phyloP scores from a whole-genome alignment of 2,888 invertebrate genomes.

The Bedellia somnulentella region DNA sequence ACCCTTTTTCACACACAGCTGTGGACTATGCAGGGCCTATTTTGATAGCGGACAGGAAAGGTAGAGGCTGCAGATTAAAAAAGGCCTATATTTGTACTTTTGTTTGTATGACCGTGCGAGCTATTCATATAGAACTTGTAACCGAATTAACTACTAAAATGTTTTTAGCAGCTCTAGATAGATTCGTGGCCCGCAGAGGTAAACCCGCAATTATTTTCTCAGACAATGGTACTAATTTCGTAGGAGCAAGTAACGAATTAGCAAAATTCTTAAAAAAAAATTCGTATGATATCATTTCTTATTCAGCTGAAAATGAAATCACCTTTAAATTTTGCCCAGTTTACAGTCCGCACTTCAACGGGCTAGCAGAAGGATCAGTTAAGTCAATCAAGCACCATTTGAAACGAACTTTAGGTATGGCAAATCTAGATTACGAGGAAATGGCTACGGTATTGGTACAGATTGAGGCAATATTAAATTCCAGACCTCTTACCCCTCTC shows the following conservation, averaged over 20 bases:
- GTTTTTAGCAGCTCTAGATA: conserved; percentile 1
- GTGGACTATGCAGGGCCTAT: conserved; percentile 6
- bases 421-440: conserved; percentile 11
- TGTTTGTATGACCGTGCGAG: neutral
- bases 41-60: conserved; percentile 2
- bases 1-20: conserved; percentile 6
- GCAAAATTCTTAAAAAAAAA: conserved; percentile 1
- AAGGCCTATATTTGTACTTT: conserved; percentile 1
- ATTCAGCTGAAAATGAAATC: conserved; percentile 1
- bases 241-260: conserved; percentile 4
- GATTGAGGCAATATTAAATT: conserved; percentile 4
- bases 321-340: conserved; percentile 11
- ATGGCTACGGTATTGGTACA: conserved; percentile 10
- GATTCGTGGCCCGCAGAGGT: conserved; percentile 4
- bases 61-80: conserved; percentile 1
- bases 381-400: conserved; percentile 12
- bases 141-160: conserved; percentile 9
- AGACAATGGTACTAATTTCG: conserved; percentile 5
- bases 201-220: conserved; percentile 4
- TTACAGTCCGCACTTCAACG: conserved; percentile 12
- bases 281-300: neutral
- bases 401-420: conserved; percentile 4
- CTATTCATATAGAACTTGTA: conserved; percentile 5
- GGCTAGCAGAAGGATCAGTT: conserved; percentile 11
- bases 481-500: conserved; percentile 1